A percentile compares a stretch with the other conserved stretches of the same genome.
These are phyloP conservation scores for Pomatorhinus ruficollis DNA, from an alignment of 2,113 vertebrate species.

Conservation along the genomic window DNA sequence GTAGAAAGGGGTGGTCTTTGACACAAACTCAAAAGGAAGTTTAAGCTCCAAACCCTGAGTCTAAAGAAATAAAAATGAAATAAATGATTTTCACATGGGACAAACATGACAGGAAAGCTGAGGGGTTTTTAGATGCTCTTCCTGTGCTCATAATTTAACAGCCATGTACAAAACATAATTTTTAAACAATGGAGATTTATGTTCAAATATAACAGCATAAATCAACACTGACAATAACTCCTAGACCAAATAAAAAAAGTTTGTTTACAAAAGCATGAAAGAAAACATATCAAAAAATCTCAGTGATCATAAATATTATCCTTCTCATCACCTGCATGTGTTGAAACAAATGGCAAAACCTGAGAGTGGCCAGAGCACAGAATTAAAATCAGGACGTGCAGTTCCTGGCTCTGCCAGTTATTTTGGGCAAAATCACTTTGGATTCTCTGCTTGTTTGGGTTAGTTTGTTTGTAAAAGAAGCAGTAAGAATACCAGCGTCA, in stretches of 20 bases:
- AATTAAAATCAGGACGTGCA: background rate
- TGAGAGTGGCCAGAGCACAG: background rate
- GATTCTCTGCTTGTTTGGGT: background rate
- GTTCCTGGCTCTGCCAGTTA: background rate
- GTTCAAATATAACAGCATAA: background rate
- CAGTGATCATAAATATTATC: background rate
- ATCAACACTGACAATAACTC: background rate
- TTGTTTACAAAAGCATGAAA: slow-evolving; percentile 1
- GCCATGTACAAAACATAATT: background rate
- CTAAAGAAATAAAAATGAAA: background rate
- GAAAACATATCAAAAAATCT: background rate
- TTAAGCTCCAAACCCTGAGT: background rate
- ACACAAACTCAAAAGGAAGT: background rate
- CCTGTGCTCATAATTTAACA: background rate
- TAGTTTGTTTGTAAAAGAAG: background rate
- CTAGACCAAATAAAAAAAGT: background rate
- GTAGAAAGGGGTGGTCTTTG: background rate
- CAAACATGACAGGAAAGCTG: background rate
- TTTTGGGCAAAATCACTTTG: background rate
- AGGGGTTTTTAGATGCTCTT: background rate
- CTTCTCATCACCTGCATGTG: background rate
- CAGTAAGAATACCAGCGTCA: background rate
- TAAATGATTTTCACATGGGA: background rate
- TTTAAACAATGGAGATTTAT: background rate
- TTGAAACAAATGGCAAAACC: slow-evolving; percentile 18